Evolutionary conservation across 1,140 invertebrate species (phyloP).

Genomic region (Polypedilum pembai): DNA sequence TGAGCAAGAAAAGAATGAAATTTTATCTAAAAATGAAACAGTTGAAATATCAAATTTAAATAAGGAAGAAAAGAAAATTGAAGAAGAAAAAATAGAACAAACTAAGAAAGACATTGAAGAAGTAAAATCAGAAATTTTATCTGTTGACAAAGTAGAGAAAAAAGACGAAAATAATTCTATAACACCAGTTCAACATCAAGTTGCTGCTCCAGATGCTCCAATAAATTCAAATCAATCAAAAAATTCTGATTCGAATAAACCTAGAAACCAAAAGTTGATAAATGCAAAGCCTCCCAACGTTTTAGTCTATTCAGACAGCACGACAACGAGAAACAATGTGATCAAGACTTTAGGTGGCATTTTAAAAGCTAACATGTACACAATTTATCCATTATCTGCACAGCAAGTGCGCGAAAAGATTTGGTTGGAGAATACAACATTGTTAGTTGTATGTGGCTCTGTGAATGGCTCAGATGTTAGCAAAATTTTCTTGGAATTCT

Average conservation of each 20-base stretch:
- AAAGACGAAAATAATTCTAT: not conserved
- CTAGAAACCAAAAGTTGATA: not conserved
- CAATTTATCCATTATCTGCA: conserved; percentile 60
- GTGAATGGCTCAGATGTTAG: conserved; percentile 53
- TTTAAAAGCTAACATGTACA: conserved; percentile 67
- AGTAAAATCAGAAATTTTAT: no score
- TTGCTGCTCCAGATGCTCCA: not conserved
- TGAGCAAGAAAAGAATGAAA: no score
- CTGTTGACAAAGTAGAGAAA: no score
- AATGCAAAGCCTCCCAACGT: conserved; percentile 67
- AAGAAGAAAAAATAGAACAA: no score
- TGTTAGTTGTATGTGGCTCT: conserved; percentile 71
- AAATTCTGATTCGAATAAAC: not conserved
- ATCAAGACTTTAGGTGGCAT: conserved; percentile 57
- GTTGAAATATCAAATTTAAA: no score
- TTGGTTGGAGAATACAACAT: conserved; percentile 63
- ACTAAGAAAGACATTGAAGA: no score
- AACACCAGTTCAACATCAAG: not conserved
- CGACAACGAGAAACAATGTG: conserved; percentile 60
- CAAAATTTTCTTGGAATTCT: conserved; percentile 59
- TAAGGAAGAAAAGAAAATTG: no score
- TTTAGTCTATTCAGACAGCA: conserved; percentile 72
- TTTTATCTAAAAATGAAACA: no score
- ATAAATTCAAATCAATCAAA: not conserved
- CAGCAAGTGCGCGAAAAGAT: conserved; percentile 53